Base-by-base conservation (phyloP, 2,113 vertebrate genomes). In the Myrmecobius fasciatus region DNA sequence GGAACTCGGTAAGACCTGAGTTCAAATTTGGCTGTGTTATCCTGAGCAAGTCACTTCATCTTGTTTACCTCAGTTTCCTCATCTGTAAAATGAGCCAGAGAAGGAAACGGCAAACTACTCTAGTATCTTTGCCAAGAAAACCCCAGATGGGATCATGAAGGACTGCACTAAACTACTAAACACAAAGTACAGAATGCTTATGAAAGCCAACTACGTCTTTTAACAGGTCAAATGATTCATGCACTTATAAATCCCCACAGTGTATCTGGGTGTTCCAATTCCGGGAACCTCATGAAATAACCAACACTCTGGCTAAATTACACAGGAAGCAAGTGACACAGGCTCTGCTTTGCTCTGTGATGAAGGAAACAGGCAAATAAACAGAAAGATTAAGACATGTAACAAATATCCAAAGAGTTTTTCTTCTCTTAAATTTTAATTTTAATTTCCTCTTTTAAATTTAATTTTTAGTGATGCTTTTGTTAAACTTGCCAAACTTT, bases 261-360 rank as follows among this genome's bases (percentile, higher is more conserved):
- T 83, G 14, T 47, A 36, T 93, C 75, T 89, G 46, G 43, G 0
- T 91, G 28, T 89, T 95, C 89, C 93, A 52, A 92, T 93, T 95
- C 54, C 46, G 60, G 43, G 31, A 88, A 91, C 53, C n/a, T 53
- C 20, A 75, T 6, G 47, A 95, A 53, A 22, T 89, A 52, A 89
- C 83, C 93, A 28, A 47, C 60, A 36, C 48, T 56, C 67, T 92
- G 47, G 89, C 83, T 96, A 88, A 53, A 52, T 51, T 48, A 91
- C 83, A 49, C 94, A 90, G 56, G 20, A 94, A 31, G 46, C 25
- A 31, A 36, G 51, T 54, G 93, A 31, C 56, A 93, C 31, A 91
- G 56, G 24, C 11, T 43, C 25, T 36, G 24, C 54, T 92, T 91
- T 48, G 56, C 36, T 43, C 3, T 12, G 31, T 36, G 1, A 67